phyloP scores from a whole-genome alignment of 2,888 invertebrate species.

The Pyrrhosoma nymphula region DNA sequence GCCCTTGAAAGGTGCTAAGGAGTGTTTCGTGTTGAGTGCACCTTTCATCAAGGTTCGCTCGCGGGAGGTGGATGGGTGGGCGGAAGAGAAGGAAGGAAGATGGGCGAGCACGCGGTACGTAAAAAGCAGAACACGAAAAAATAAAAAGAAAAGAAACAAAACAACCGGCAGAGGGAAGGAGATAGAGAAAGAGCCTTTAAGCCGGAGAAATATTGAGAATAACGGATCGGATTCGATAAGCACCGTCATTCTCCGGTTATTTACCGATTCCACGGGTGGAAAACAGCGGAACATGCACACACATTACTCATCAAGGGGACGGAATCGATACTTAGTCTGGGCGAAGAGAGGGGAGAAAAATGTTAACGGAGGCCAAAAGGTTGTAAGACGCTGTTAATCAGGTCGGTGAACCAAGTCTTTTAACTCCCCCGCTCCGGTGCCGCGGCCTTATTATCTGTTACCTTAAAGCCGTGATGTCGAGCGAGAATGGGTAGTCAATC shows the following conservation, averaged over 20 bases:
- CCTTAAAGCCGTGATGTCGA: not conserved
- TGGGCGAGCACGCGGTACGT: conserved; percentile 36
- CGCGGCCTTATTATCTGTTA: not conserved
- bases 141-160: not conserved
- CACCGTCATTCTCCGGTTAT: conserved; percentile 51
- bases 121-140: not conserved
- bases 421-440: not conserved
- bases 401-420: conserved; percentile 36
- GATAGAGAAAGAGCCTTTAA: not conserved
- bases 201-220: conserved; percentile 63
- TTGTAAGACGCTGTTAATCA: conserved; percentile 63
- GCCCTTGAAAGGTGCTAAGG: conserved; percentile 60
- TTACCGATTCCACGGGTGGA: conserved; percentile 64
- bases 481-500: not conserved
- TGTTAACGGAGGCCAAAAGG: conserved; percentile 46
- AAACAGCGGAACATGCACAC: conserved; percentile 64
- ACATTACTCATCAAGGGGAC: conserved; percentile 59
- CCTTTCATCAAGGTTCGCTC: conserved; percentile 38
- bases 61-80: not conserved
- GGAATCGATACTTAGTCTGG: conserved; percentile 43
- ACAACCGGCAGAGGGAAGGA: not conserved
- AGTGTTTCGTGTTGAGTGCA: conserved; percentile 54
- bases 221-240: conserved; percentile 66
- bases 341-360: conserved; percentile 36
- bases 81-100: conserved; percentile 30